Percentiles rank a stretch among this genome's conserved stretches.
These are phyloP conservation scores for Pseudomyrmex cubaensis DNA, from an alignment of 1,140 invertebrate species.

Conservation along the genomic window DNA sequence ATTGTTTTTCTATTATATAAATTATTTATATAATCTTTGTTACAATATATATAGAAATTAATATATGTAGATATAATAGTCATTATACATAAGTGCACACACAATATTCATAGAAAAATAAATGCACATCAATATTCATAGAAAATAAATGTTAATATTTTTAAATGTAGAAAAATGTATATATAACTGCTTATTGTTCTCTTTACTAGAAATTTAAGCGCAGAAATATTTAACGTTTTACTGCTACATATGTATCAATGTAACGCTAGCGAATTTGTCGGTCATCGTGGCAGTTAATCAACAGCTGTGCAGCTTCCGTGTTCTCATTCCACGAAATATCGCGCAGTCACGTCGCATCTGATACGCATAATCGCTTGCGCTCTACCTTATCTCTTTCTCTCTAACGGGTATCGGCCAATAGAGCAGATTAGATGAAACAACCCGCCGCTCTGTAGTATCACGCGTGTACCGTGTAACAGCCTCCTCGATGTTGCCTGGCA, in stretches of 20 bases:
- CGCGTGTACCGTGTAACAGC: conserved; percentile 37
- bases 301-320: neutral
- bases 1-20: too few relatives aligned
- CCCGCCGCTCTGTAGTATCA: conserved; percentile 6
- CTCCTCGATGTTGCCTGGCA: conserved; percentile 18
- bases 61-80: too few relatives aligned
- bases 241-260: neutral
- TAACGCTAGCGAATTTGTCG: neutral
- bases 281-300: neutral
- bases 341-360: conserved; percentile 7
- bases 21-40: too few relatives aligned
- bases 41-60: too few relatives aligned
- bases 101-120: too few relatives aligned
- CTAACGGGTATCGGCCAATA: conserved; percentile 35
- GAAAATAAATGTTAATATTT: too few relatives aligned
- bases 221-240: too few relatives aligned
- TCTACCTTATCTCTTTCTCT: conserved; percentile 26
- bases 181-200: too few relatives aligned
- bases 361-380: neutral
- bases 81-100: too few relatives aligned
- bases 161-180: too few relatives aligned
- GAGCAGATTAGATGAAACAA: conserved; percentile 44
- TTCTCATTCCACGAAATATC: neutral
- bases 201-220: too few relatives aligned
- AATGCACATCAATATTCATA: too few relatives aligned